These are phyloP conservation scores for Matsumyia berberina DNA, from an alignment of 2,888 invertebrate species.

Conservation along the genomic window DNA sequence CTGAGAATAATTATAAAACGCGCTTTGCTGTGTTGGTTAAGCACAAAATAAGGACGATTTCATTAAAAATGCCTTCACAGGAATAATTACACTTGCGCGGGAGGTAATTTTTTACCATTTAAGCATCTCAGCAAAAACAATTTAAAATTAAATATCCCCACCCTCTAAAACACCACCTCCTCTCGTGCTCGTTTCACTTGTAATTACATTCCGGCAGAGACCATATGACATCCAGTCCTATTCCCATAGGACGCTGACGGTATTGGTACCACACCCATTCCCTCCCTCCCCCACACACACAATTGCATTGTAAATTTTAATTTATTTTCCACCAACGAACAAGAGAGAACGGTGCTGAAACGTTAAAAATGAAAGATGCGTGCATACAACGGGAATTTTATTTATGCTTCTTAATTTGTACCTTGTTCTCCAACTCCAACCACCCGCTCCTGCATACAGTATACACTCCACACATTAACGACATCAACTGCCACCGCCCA, in stretches of 20 bases:
- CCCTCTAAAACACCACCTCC: background rate
- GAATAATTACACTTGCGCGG: conserved; percentile 49
- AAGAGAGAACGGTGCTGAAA: conserved; percentile 24
- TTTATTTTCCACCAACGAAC: conserved; percentile 59
- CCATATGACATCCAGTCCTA: conserved; percentile 67
- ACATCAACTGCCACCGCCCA: conserved; percentile 40
- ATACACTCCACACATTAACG: conserved; percentile 45
- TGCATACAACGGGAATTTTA: conserved; percentile 67
- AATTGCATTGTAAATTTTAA: conserved; percentile 75
- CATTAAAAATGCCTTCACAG: conserved; percentile 61
- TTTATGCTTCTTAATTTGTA: conserved; percentile 73
- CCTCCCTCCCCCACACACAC: background rate
- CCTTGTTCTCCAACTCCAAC: conserved; percentile 30
- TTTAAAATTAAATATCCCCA: conserved; percentile 65
- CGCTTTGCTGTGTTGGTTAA: conserved; percentile 25
- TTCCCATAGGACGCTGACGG: conserved; percentile 19
- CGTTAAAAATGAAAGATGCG: conserved; percentile 72
- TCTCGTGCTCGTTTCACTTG: conserved; percentile 45
- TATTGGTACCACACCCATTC: background rate
- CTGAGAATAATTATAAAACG: conserved; percentile 38
- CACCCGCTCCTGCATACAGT: conserved; percentile 1
- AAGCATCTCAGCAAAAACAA: conserved; percentile 33
- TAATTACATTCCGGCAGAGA: conserved; percentile 67
- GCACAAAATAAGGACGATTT: conserved; percentile 51
- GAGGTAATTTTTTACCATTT: conserved; percentile 43